Evolutionary conservation across 2,888 invertebrate species (phyloP), one percentile per base, ranked within the genome.

Genomic region (Apocheima hispidaria): DNA sequence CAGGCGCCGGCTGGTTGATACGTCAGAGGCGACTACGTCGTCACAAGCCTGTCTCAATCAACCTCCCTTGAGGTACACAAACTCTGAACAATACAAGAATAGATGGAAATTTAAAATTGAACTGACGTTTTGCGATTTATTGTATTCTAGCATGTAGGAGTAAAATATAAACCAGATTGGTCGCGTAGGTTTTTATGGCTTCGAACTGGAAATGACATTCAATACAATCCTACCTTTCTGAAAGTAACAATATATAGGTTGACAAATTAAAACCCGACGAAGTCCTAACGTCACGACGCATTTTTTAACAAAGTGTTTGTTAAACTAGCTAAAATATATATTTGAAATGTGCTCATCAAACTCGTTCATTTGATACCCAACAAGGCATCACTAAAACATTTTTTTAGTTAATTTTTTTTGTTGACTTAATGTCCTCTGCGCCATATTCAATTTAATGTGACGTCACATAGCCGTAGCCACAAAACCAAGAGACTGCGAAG

Each of bases 1-100:
- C 43, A 70, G 86, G 84, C 87, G 87, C 86, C 87, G 75, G 72
- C 75, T 69, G 74, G 72, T 74, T 66, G 70, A 81, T 75, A 85
- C 90, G 87, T 87, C 88, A 86, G 72, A 77, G 72, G 74, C 61
- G 60, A 79, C 80, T 90, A 88, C 90, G 89, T 89, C 90, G 89
- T 78, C 78, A 74, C 78, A 77, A 82, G 66, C 69, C 69, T 71
- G 66, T 73, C 74, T 72, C 75, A 75, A 76, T 75, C 70, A 74
- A 70, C 60, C 58, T 78, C 75, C 74, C 78, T 51, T 16, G 77
- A 75, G 77, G 66, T 70, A 72, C 30, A 60, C 52, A 64, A 69
- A 66, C 20, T 44, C 57, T 40, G 36, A 59, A 60, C 53, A 44
- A 57, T 36, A 53, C 20, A 36, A 49, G 49, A 59, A 61, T 38